Evolutionary conservation across 1,140 invertebrate genomes (phyloP), one percentile per base, ranked within the genome.

Genomic region (Leptinotarsa lineolata): DNA sequence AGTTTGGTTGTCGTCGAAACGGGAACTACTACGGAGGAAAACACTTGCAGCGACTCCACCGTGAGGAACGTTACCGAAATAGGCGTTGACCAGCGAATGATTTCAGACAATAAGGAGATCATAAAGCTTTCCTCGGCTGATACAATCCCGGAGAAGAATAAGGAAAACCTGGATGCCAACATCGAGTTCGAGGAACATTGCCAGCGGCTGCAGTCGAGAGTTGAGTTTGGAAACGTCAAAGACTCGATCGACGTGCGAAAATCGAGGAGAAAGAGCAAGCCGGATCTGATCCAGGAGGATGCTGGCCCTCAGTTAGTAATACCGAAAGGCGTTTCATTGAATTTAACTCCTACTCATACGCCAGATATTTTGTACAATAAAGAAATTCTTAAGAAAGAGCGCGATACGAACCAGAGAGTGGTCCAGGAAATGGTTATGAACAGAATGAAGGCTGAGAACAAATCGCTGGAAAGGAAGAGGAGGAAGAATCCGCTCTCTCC

Each of bases 391-490:
- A 78, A 83, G 74, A 81, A 83, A 72, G 82, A 83, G 73, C 66
- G 82, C 1, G 81, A 83, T 59, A 74, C 79, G n/a, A 84, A 83
- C 66, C 82, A 83, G 71, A 83, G 79, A 63, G 72, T 84, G 11
- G 76, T 84, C n/a, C 91, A 93, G 78, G 91, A 93, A 82, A 86
- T 94, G 81, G 88, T 94, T 30, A 92, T 94, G 89, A 92, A 92
- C 68, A 92, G 92, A 81, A 86, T 93, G 63, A 88, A 90, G 75
- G 88, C 90, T 15, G 89, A 91, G 75, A 91, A 91, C 74, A 90
- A 90, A 76, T 87, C 77, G 21, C 65, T 84, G 22, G 82, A 84
- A 61, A 67, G 80, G 21, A 80, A 81, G 44, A 76, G 77, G 58
- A 64, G 83, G 39, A 78, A 75, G 70, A 71, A 79, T 15, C 79